Percentiles rank a stretch among this genome's conserved stretches.
Evolutionary conservation across 2,888 invertebrate species (phyloP).

Genomic region (Troides aeacus): DNA sequence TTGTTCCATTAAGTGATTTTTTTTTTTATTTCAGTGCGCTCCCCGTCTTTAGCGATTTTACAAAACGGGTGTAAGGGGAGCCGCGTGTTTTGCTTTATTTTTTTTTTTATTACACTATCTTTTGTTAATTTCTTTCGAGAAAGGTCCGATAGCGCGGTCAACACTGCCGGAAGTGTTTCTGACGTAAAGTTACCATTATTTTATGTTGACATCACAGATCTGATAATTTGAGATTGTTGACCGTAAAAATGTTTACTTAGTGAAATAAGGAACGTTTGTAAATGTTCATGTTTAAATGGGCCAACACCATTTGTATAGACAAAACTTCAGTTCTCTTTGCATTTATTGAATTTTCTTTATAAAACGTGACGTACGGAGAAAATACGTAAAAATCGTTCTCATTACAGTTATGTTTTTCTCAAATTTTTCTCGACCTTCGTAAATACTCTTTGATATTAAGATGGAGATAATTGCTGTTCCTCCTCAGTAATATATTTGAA

Average conservation of each 20-base stretch:
- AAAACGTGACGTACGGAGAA: not conserved
- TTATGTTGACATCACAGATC: slow-evolving; percentile 23
- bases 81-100: slow-evolving; percentile 8
- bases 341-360: not conserved
- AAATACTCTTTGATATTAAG: not conserved
- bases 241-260: slow-evolving; percentile 4
- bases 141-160: not conserved
- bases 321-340: slow-evolving; percentile 17
- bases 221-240: slow-evolving; percentile 23
- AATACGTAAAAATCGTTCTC: not conserved
- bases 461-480: not conserved
- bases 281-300: slow-evolving; percentile 2
- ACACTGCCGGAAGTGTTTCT: not conserved
- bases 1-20: slow-evolving; percentile 37
- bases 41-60: slow-evolving; percentile 12
- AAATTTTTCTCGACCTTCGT: not conserved
- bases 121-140: slow-evolving; percentile 12
- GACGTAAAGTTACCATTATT: slow-evolving; percentile 26
- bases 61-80: slow-evolving; percentile 23
- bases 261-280: not conserved
- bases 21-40: slow-evolving; percentile 10
- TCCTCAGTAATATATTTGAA: not conserved
- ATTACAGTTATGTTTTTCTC: not conserved
- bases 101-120: slow-evolving; percentile 16
- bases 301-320: slow-evolving; percentile 20